Evolutionary conservation across 2,797 vertebrate species (phyloP), one percentile per base, ranked within the genome.

Genomic region (Tympanoctomys barrerae): DNA sequence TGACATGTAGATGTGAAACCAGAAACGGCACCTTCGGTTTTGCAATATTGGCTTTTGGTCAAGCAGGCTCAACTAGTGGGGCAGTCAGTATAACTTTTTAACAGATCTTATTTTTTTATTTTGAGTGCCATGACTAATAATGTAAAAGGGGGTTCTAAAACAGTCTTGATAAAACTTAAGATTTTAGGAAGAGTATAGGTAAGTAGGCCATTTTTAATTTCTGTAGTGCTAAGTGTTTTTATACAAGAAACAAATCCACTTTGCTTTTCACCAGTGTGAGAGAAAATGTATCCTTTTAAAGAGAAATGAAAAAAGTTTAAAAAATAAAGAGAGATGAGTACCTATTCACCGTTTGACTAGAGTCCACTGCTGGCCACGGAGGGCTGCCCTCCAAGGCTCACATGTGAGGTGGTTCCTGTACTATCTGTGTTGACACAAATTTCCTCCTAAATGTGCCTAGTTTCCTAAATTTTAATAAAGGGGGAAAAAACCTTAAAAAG

Each of bases 81-180:
- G 95, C 97, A 97, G 88, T 98, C 97, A 95, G 97, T 98, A 97
- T 97, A 98, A 97, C 98, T 98, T 98, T 98, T 98, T 98, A 98
- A 98, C 97, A 98, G 96, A 98, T 98, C 93, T 96, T 97, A 98
- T 98, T 98, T 98, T 98, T 98, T 98, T 98, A 98, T 98, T 98
- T 98, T 98, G 94, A 98, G 94, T 98, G 82, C 97, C 86, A 83
- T 98, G 98, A 97, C 96, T 98, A 96, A 96, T 96, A 94, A 96
- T 97, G 86, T 98, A 75, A 73, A 68, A 52, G 19, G 31, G 13
- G n/a, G 90, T 94, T 61, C 94, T 97, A 97, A 97, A 97, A 93
- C 89, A 94, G 96, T 97, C 94, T 91, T 96, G 95, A 89, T 95
- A 97, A 97, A 97, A 96, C 62, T 97, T 95, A 94, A 97, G 92